Conservation (phyloP, 1,140 invertebrate species). For the Pararge aegeria region DNA sequence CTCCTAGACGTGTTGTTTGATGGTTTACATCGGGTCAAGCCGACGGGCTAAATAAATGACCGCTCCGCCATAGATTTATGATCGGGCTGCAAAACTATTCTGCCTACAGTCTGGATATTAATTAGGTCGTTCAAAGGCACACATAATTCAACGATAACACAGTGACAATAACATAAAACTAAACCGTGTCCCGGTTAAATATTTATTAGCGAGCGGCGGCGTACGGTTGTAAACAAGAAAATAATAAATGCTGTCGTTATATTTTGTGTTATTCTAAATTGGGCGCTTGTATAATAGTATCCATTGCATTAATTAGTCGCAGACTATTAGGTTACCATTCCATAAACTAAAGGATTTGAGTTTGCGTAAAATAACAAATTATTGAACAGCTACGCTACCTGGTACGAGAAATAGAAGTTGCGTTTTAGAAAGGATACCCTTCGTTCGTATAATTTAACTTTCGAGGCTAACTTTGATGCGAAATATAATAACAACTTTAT, state of each 20-base stretch:
- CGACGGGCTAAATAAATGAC: constrained; percentile 8
- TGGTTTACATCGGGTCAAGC: constrained; percentile 12
- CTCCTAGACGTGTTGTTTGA: not conserved
- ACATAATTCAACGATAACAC: constrained; percentile 23
- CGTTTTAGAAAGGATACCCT: constrained; percentile 4
- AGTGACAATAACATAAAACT: constrained; percentile 23
- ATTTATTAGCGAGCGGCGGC: not conserved
- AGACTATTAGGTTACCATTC: constrained; percentile 1
- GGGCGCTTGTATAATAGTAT: constrained; percentile 1
- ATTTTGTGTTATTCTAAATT: constrained; percentile 22
- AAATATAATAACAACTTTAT: too few relatives aligned
- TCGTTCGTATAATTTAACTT: not conserved
- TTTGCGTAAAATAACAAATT: constrained; percentile 11
- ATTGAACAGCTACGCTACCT: not conserved
- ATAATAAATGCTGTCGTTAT: constrained; percentile 16
- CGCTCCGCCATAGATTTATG: constrained; percentile 17
- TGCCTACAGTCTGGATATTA: constrained; percentile 13
- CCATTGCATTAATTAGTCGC: constrained; percentile 24
- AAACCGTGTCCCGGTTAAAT: constrained; percentile 12
- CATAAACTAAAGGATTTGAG: not conserved
- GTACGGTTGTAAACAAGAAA: constrained; percentile 20
- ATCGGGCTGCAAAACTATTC: constrained; percentile 12
- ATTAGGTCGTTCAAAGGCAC: constrained; percentile 18
- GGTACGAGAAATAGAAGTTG: not conserved
- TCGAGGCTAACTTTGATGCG: not conserved